Evolutionary conservation across 2,888 invertebrate species (phyloP).

Genomic region (Troides oblongomaculatus): DNA sequence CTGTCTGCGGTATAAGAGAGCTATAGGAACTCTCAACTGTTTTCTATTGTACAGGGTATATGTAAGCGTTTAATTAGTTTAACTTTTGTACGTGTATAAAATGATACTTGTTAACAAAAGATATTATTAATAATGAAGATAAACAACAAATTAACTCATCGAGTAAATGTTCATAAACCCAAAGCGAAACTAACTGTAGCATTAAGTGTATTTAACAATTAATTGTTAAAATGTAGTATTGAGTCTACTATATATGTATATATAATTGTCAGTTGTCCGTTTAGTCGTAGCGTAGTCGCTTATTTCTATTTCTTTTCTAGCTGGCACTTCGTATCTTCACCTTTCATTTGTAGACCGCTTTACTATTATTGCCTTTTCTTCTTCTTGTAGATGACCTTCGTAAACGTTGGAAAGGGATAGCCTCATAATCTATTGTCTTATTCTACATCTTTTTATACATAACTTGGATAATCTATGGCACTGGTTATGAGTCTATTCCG

Average conservation of each 20-base stretch:
- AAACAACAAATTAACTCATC: no score
- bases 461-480: background rate
- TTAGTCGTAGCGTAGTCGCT: conserved; percentile 70
- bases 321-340: conserved; percentile 76
- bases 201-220: conserved; percentile 34
- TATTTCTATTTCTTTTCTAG: conserved; percentile 68
- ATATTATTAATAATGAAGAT: no score
- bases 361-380: conserved; percentile 44
- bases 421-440: conserved; percentile 2
- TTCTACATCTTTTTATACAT: background rate
- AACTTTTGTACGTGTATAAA: no score
- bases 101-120: no score
- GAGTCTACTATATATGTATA: background rate
- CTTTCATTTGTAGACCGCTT: conserved; percentile 60
- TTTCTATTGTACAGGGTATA: no score
- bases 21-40: no score
- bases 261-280: conserved; percentile 64
- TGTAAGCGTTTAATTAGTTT: no score
- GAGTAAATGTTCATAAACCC: background rate
- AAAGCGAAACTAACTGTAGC: conserved; percentile 50
- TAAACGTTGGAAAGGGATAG: conserved; percentile 42
- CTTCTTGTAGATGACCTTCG: conserved; percentile 65
- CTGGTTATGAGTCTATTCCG: conserved; percentile 5
- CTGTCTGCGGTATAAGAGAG: no score
- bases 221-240: conserved; percentile 32